Conservation (phyloP, 2,888 invertebrate species). For the Rugalucina vietnamica region DNA sequence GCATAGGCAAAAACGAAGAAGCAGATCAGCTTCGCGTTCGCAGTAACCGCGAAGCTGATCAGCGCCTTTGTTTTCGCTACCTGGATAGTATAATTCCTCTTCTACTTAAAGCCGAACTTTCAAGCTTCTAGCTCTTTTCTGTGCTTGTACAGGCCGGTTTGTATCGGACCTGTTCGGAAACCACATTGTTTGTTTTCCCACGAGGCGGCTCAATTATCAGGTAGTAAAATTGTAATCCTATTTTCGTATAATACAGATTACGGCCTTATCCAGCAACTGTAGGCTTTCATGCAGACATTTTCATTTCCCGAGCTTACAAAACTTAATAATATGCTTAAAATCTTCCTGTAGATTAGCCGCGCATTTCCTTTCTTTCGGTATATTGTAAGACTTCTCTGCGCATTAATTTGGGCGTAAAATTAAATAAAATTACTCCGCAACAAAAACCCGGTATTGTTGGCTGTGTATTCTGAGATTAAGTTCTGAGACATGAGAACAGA, state of each 20-base stretch:
- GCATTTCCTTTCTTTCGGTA: slow-evolving; percentile 40
- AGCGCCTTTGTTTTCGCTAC: too few species aligned
- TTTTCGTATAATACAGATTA: slow-evolving; percentile 5
- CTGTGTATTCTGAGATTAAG: not conserved
- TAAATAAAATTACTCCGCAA: slow-evolving; percentile 14
- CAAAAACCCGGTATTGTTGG: not conserved
- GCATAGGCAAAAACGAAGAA: too few species aligned
- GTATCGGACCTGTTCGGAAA: too few species aligned
- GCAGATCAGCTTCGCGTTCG: too few species aligned
- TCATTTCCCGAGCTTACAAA: slow-evolving; percentile 43
- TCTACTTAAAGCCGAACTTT: too few species aligned
- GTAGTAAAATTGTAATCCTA: not conserved
- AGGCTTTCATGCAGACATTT: slow-evolving; percentile 25
- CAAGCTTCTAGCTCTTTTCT: too few species aligned
- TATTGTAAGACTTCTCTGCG: slow-evolving; percentile 46
- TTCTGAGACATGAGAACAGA: not conserved
- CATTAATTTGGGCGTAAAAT: slow-evolving; percentile 8
- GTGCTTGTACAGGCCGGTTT: too few species aligned
- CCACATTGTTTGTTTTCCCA: too few species aligned
- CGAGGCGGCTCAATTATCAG: too few species aligned
- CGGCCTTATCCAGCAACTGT: not conserved
- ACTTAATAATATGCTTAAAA: slow-evolving; percentile 34
- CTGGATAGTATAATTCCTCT: too few species aligned
- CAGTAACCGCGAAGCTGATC: too few species aligned
- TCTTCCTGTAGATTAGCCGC: slow-evolving; percentile 41